A percentile compares a stretch with the other conserved stretches of the same genome.
Conservation (phyloP, 2,797 vertebrate species). For the Natrix natrix region DNA sequence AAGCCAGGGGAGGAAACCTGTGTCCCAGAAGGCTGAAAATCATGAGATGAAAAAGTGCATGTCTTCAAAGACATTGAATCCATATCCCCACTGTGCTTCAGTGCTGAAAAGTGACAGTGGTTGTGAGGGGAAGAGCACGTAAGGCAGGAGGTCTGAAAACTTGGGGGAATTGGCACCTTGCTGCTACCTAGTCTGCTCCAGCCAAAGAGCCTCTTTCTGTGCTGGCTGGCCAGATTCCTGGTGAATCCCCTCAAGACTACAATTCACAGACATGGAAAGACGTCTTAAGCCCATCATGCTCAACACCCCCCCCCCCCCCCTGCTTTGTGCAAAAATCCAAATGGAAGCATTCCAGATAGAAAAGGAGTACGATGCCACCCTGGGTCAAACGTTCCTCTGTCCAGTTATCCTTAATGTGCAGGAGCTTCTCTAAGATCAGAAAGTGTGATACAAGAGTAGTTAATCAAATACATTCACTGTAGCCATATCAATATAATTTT, state of each 20-base stretch:
- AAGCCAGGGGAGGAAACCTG: not conserved
- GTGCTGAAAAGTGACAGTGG: not conserved
- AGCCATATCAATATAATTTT: not conserved
- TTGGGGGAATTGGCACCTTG: too few relatives aligned
- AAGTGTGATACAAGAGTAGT: not conserved
- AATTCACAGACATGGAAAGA: not conserved
- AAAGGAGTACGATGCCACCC: too few relatives aligned
- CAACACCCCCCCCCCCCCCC: not conserved
- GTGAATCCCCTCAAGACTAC: not conserved
- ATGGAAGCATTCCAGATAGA: not conserved
- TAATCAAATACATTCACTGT: not conserved
- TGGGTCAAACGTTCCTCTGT: not conserved
- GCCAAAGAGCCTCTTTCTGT: not conserved
- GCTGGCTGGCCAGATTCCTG: not conserved
- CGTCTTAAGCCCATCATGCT: not conserved
- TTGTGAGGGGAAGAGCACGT: not conserved
- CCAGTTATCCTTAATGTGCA: not conserved
- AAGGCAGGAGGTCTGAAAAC: not conserved
- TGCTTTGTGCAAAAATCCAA: not conserved
- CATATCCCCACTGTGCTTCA: not conserved
- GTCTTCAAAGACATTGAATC: not conserved
- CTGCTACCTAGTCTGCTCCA: too few relatives aligned
- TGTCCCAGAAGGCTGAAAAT: not conserved
- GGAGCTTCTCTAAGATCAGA: not conserved
- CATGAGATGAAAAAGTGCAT: not conserved